phyloP scores from a whole-genome alignment of 2,113 vertebrate genomes.

The Grammomys dolichurus region DNA sequence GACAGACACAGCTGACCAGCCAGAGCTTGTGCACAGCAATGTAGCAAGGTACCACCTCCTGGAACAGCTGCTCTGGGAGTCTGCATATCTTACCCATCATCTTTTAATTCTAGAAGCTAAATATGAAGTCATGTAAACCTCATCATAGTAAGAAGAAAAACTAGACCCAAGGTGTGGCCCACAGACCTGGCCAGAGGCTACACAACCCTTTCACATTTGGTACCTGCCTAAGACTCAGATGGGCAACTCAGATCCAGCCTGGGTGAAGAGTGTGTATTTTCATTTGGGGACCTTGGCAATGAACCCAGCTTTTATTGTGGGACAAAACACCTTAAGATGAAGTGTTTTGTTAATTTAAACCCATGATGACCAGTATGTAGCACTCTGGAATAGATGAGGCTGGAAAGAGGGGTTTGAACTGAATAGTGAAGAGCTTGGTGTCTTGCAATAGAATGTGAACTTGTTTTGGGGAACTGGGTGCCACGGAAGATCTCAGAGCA shows the following conservation, averaged over 20 bases:
- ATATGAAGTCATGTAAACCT: slow-evolving; percentile 18
- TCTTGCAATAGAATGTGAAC: neutral
- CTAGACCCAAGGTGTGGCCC: neutral
- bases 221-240: neutral
- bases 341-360: neutral
- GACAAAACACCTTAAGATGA: slow-evolving; percentile 9
- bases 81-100: neutral
- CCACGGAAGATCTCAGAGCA: neutral
- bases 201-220: neutral
- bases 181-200: neutral
- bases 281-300: neutral
- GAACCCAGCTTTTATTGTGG: neutral
- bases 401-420: neutral
- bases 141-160: neutral
- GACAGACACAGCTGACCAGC: neutral
- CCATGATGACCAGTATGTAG: neutral
- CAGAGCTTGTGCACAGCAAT: neutral
- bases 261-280: neutral
- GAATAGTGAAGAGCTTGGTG: neutral
- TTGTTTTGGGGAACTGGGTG: neutral
- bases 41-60: neutral
- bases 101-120: neutral
- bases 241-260: neutral
- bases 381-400: neutral
- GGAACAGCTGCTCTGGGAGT: neutral